Percentiles rank a stretch among this genome's conserved stretches.
These are phyloP conservation scores for Knipowitschia caucasica DNA, from an alignment of 2,797 vertebrate genomes.

Conservation along the genomic window DNA sequence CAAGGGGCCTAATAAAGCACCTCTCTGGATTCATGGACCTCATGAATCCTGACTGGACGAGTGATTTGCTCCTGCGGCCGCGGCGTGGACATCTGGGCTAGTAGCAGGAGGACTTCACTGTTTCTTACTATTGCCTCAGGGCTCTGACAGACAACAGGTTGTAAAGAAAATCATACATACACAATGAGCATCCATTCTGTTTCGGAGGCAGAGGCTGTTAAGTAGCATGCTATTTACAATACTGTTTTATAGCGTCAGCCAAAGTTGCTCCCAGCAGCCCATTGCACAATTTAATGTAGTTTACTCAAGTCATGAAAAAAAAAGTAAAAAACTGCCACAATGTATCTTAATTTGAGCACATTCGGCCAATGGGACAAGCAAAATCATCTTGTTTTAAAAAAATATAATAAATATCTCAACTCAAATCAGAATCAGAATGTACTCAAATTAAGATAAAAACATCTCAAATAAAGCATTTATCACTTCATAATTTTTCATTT, in stretches of 20 bases:
- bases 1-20: conserved; percentile 9
- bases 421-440: too few relatives aligned
- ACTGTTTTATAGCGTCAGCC: neutral
- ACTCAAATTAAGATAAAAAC: too few relatives aligned
- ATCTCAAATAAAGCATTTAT: too few relatives aligned
- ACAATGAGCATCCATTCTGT: neutral
- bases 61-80: conserved; percentile 47
- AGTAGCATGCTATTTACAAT: conserved; percentile 1
- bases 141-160: conserved; percentile 21
- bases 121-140: conserved; percentile 19
- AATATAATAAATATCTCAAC: too few relatives aligned
- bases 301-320: too few relatives aligned
- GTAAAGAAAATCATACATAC: conserved; percentile 4
- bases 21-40: conserved; percentile 26
- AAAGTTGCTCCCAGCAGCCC: conserved; percentile 20
- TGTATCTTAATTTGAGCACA: too few relatives aligned
- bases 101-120: conserved; percentile 29
- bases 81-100: conserved; percentile 46
- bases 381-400: too few relatives aligned
- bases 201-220: conserved; percentile 6
- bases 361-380: too few relatives aligned
- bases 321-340: too few relatives aligned
- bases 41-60: conserved; percentile 41
- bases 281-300: conserved; percentile 37
- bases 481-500: too few relatives aligned